Conservation (phyloP, 2,113 vertebrate genomes). For the Ursus arctos region DNA sequence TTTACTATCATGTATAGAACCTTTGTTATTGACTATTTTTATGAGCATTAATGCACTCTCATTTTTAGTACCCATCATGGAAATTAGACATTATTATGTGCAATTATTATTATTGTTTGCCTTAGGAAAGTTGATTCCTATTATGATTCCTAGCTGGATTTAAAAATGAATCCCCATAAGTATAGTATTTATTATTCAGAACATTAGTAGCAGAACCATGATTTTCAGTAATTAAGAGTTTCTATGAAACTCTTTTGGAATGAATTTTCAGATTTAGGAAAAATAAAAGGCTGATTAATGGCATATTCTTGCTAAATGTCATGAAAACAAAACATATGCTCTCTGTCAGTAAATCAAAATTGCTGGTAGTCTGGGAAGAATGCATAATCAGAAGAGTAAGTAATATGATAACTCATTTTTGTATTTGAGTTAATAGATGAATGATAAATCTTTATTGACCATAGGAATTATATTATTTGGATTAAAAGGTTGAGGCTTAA, state of each 20-base stretch:
- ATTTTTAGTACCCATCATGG: background rate
- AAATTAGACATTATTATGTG: slow-evolving; percentile 47
- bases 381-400: slow-evolving; percentile 74
- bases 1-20: background rate
- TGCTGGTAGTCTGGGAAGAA: slow-evolving; percentile 63
- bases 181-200: slow-evolving; percentile 72
- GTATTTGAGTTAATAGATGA: slow-evolving; percentile 56
- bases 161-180: slow-evolving; percentile 72
- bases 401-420: slow-evolving; percentile 16
- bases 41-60: background rate
- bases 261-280: slow-evolving; percentile 69
- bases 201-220: background rate
- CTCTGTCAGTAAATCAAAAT: slow-evolving; percentile 67
- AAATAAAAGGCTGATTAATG: slow-evolving; percentile 75
- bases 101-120: slow-evolving; percentile 65
- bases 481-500: background rate
- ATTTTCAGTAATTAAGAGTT: slow-evolving; percentile 68
- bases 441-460: slow-evolving; percentile 56
- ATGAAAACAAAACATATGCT: slow-evolving; percentile 66
- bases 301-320: slow-evolving; percentile 73
- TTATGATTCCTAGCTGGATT: slow-evolving; percentile 57
- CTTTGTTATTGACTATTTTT: background rate
- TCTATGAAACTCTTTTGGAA: slow-evolving; percentile 71
- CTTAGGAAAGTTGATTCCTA: slow-evolving; percentile 21
- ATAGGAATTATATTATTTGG: slow-evolving; percentile 21